Conservation (phyloP, 1,140 invertebrate genomes). For the Drosophila pseudoananassae region DNA sequence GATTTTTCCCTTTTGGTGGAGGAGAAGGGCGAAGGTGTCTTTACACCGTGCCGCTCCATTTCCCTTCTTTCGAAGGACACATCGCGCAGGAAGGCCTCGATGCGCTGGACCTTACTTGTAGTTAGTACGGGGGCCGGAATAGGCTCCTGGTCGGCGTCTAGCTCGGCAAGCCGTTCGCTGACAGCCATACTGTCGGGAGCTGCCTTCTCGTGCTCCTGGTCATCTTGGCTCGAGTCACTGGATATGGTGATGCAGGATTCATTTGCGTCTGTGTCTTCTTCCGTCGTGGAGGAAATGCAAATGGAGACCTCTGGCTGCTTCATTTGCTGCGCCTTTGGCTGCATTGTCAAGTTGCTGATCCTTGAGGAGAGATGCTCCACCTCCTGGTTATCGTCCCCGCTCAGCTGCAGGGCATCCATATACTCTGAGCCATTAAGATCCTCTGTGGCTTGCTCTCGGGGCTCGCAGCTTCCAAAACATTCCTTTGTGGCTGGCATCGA, state of each 20-base stretch:
- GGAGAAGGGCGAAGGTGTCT: constrained; percentile 2
- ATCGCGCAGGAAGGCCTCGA: constrained; percentile 73
- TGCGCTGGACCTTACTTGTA: constrained; percentile 54
- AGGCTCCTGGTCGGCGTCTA: background rate
- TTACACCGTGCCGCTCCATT: constrained; percentile 3
- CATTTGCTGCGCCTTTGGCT: constrained; percentile 4
- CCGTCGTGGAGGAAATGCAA: constrained; percentile 69
- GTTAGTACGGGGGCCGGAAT: constrained; percentile 27
- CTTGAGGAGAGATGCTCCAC: constrained; percentile 41
- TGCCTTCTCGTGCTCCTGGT: constrained; percentile 4
- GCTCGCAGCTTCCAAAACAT: background rate
- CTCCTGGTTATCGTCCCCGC: constrained; percentile 52
- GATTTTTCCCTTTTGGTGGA: constrained; percentile 3
- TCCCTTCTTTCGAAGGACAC: constrained; percentile 57
- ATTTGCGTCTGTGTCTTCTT: constrained; percentile 24
- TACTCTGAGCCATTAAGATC: constrained; percentile 54
- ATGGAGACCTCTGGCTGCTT: constrained; percentile 41
- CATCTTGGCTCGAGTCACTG: constrained; percentile 52
- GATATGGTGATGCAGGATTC: constrained; percentile 68
- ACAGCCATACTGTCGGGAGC: constrained; percentile 49
- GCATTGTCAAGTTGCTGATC: constrained; percentile 57
- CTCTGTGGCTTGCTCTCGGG: background rate
- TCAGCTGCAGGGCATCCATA: constrained; percentile 73
- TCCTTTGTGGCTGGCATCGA: constrained; percentile 7
- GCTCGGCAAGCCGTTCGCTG: constrained; percentile 12